phyloP scores from a whole-genome alignment of 2,888 invertebrate species.

The Acrobasis repandana region DNA sequence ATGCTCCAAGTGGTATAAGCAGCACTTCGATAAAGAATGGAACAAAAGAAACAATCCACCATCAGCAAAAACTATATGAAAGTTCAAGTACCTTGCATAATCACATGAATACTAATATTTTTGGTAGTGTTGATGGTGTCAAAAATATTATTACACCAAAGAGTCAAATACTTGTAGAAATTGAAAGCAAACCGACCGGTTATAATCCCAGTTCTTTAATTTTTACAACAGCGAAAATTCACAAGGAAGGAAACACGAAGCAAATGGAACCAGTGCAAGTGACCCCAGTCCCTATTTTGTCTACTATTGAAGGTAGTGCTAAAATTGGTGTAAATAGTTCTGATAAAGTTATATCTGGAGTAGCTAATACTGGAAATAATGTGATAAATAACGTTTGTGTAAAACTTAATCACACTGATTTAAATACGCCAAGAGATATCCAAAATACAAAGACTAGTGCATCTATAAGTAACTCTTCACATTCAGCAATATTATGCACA shows the following conservation, averaged over 20 bases:
- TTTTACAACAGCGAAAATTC: slow-evolving; percentile 78
- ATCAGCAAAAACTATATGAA: slow-evolving; percentile 38
- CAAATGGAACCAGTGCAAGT: slow-evolving; percentile 68
- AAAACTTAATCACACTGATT: slow-evolving; percentile 7
- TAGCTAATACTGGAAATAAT: slow-evolving; percentile 30
- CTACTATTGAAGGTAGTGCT: slow-evolving; percentile 60
- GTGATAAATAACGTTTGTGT: slow-evolving; percentile 32
- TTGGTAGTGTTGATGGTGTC: slow-evolving; percentile 43
- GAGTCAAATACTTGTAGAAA: slow-evolving; percentile 63
- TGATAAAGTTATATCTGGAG: slow-evolving; percentile 22
- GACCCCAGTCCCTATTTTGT: slow-evolving; percentile 67
- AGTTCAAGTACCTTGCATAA: slow-evolving; percentile 48
- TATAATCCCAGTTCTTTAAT: slow-evolving; percentile 64
- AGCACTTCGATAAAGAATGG: slow-evolving; percentile 37
- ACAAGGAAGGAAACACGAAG: slow-evolving; percentile 61
- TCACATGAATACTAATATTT: slow-evolving; percentile 67
- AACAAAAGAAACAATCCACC: slow-evolving; percentile 39
- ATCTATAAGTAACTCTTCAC: not conserved
- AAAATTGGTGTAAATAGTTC: slow-evolving; percentile 43
- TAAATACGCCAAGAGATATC: not conserved
- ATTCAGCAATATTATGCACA: not conserved
- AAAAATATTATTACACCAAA: slow-evolving; percentile 46
- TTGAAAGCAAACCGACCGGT: slow-evolving; percentile 52
- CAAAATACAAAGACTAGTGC: not conserved
- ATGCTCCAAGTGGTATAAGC: slow-evolving; percentile 34